Evolutionary conservation across 2,888 invertebrate species (phyloP).

Genomic region (Callyntrura sp.): DNA sequence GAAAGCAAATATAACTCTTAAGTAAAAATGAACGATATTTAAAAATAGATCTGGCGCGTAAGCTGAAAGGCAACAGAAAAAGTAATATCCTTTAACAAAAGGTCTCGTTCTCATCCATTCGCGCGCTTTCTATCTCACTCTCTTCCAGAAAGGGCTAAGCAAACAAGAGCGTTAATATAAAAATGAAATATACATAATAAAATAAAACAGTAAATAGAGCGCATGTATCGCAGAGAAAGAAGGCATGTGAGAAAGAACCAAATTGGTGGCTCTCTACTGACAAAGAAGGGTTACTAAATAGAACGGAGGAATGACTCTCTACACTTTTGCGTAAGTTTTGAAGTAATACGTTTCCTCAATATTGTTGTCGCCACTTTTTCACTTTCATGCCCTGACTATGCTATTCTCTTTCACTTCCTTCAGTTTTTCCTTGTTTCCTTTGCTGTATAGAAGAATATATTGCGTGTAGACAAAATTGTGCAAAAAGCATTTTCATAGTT

Average conservation of each 20-base stretch:
- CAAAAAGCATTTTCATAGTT: not conserved
- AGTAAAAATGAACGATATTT: not conserved
- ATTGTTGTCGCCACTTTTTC: slow-evolving; percentile 33
- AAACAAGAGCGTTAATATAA: slow-evolving; percentile 2
- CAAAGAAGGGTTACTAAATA: not conserved
- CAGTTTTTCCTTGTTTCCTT: not conserved
- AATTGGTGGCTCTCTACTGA: not conserved
- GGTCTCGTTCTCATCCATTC: slow-evolving; percentile 4
- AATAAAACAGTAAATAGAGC: not conserved
- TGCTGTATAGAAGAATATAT: slow-evolving; percentile 16
- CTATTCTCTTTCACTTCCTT: slow-evolving; percentile 14
- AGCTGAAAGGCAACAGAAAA: not conserved
- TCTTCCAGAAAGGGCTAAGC: not conserved
- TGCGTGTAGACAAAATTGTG: not conserved
- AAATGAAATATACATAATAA: slow-evolving; percentile 39
- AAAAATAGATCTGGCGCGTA: not conserved
- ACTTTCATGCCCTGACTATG: slow-evolving; percentile 19
- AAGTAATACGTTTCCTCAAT: not conserved
- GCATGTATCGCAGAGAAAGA: slow-evolving; percentile 11
- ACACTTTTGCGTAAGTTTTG: not conserved
- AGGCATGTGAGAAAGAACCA: no score
- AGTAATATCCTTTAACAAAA: slow-evolving; percentile 3
- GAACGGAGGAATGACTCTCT: no score
- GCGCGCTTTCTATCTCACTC: no score
- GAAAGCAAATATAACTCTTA: not conserved